Conservation (phyloP, 2,888 invertebrate genomes). For the Lucinisca nassula region DNA sequence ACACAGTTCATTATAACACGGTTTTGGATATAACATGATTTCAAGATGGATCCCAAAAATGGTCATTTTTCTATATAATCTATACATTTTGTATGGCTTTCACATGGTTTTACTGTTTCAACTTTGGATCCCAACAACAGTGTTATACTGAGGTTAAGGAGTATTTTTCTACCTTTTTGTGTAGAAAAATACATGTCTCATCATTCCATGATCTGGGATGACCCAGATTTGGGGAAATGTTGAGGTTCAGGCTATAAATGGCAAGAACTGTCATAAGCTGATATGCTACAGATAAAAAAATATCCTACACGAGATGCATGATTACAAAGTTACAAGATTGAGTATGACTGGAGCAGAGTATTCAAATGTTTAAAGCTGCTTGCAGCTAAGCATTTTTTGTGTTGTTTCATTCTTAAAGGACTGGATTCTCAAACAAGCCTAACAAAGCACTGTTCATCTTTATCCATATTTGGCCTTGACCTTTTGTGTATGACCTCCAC, state of each 20-base stretch:
- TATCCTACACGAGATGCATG: not conserved
- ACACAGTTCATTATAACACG: too few species aligned
- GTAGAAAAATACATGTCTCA: not conserved
- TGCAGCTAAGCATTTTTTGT: not conserved
- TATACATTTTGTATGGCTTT: too few species aligned
- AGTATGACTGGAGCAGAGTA: not conserved
- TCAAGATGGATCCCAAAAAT: too few species aligned
- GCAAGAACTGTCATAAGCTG: not conserved
- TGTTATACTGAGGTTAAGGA: too few species aligned
- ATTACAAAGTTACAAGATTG: not conserved
- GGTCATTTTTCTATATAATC: too few species aligned
- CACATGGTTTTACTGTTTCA: too few species aligned
- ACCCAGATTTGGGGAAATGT: not conserved
- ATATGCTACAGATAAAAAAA: not conserved
- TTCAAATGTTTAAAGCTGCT: not conserved
- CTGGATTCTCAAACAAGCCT: not conserved
- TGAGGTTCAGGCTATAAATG: not conserved
- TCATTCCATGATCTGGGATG: not conserved
- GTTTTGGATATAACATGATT: too few species aligned
- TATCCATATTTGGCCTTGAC: not conserved
- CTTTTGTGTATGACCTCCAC: not conserved
- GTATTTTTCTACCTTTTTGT: too few species aligned
- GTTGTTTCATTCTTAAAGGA: not conserved
- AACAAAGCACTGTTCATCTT: not conserved
- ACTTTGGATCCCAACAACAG: too few species aligned